Percentiles rank a stretch among this genome's conserved stretches.
phyloP scores from a whole-genome alignment of 2,888 invertebrate genomes.

The Stenodera caucasica region DNA sequence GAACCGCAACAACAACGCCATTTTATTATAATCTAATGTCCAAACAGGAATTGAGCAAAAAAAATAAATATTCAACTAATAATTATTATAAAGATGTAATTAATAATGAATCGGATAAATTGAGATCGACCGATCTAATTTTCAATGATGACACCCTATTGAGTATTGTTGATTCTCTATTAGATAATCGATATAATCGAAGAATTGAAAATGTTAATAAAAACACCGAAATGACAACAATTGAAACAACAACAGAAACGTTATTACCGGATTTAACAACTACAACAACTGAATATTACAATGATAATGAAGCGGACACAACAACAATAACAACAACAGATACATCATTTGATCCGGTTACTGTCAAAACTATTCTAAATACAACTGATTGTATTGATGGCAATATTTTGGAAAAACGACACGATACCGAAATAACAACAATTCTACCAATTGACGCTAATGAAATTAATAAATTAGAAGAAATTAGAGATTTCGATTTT shows the following conservation, averaged over 20 bases:
- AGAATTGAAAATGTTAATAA: constrained; percentile 34
- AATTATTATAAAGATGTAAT: too few species aligned
- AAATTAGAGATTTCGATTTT: constrained; percentile 23
- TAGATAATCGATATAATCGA: constrained; percentile 41
- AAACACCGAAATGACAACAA: constrained; percentile 21
- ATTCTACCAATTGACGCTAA: constrained; percentile 29
- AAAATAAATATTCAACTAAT: not conserved
- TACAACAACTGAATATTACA: not conserved
- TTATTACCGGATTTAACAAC: constrained; percentile 18
- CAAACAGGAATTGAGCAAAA: not conserved
- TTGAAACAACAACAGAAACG: constrained; percentile 23
- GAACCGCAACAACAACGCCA: constrained; percentile 39
- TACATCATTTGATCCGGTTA: constrained; percentile 33
- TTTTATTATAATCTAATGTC: constrained; percentile 32
- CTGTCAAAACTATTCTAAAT: constrained; percentile 45
- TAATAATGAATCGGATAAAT: constrained; percentile 24
- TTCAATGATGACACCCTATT: constrained; percentile 36
- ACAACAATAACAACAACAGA: constrained; percentile 16
- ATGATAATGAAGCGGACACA: constrained; percentile 11
- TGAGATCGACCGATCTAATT: constrained; percentile 23
- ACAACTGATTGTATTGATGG: constrained; percentile 48
- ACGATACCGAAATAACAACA: constrained; percentile 24
- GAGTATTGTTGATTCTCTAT: constrained; percentile 40
- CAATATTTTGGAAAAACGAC: constrained; percentile 19
- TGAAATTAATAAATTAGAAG: constrained; percentile 35